Evolutionary conservation across 2,113 vertebrate species (phyloP).

Genomic region (Coracopsis vasa): DNA sequence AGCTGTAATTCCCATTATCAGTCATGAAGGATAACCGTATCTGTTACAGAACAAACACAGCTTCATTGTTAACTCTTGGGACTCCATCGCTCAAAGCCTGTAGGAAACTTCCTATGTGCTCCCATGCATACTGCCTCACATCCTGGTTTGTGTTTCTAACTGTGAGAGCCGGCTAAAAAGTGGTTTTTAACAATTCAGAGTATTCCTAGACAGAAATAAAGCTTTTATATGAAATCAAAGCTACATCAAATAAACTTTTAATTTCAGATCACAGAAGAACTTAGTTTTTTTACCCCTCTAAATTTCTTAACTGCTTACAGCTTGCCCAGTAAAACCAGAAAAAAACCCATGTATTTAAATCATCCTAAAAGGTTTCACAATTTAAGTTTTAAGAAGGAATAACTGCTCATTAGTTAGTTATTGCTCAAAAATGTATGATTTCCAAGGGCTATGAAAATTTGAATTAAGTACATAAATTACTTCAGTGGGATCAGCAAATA

Average conservation of each 20-base stretch:
- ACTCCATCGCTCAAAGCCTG: neutral
- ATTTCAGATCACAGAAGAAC: neutral
- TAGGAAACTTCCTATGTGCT: neutral
- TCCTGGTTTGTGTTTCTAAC: neutral
- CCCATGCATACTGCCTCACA: neutral
- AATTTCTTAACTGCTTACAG: neutral
- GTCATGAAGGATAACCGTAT: neutral
- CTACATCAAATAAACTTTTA: neutral
- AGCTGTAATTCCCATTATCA: constrained; percentile 9
- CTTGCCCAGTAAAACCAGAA: neutral
- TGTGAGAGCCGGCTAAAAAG: neutral
- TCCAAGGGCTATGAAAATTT: neutral
- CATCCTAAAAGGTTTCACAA: neutral
- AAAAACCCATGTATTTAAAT: neutral
- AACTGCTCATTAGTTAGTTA: neutral
- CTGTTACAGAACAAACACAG: constrained; percentile 33
- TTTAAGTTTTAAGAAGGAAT: neutral
- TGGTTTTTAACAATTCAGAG: neutral
- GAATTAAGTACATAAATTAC: neutral
- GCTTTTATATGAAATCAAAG: neutral
- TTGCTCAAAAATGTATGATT: neutral
- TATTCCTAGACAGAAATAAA: neutral
- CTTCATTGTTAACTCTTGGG: neutral
- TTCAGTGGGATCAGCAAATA: neutral
- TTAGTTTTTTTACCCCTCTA: neutral